These are phyloP conservation scores for Abramis brama DNA, from an alignment of 2,113 vertebrate species.

Conservation along the genomic window DNA sequence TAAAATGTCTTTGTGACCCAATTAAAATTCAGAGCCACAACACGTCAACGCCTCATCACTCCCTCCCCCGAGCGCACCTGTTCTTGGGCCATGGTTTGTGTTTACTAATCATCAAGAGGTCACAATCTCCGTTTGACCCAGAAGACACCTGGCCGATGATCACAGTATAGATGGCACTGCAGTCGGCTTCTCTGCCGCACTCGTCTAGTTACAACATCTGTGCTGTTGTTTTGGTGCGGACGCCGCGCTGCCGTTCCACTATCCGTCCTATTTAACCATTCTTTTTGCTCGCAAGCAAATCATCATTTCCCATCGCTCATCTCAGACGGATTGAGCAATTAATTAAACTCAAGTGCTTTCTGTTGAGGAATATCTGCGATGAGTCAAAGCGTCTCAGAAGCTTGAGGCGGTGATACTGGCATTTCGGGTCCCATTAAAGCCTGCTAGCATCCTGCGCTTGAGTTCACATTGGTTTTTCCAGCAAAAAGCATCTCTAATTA, in stretches of 20 bases:
- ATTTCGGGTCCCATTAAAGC: conserved; percentile 33
- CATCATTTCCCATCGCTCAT: conserved; percentile 36
- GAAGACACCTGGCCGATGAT: conserved; percentile 33
- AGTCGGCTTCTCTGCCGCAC: conserved; percentile 9
- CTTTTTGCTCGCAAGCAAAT: conserved; percentile 34
- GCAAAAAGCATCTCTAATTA: conserved; percentile 80
- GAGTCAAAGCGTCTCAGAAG: conserved; percentile 29
- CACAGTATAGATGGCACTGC: not conserved
- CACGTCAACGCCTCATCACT: not conserved
- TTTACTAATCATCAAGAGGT: conserved; percentile 48
- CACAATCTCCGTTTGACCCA: conserved; percentile 26
- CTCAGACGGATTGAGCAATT: conserved; percentile 52
- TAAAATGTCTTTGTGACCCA: conserved; percentile 23
- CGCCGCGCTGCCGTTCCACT: not conserved
- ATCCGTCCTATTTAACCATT: conserved; percentile 23
- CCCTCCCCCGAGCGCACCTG: not conserved
- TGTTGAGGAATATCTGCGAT: conserved; percentile 28
- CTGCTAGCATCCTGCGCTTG: conserved; percentile 34
- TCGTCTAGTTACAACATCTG: conserved; percentile 42
- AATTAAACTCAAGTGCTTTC: conserved; percentile 49
- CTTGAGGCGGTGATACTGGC: conserved; percentile 38
- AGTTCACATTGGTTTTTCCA: conserved; percentile 66
- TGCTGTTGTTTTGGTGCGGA: conserved; percentile 29
- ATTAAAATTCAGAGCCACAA: conserved; percentile 42
- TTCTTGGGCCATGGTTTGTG: conserved; percentile 36